Conservation (phyloP, 2,888 invertebrate species). For the Diarsia brunnea region DNA sequence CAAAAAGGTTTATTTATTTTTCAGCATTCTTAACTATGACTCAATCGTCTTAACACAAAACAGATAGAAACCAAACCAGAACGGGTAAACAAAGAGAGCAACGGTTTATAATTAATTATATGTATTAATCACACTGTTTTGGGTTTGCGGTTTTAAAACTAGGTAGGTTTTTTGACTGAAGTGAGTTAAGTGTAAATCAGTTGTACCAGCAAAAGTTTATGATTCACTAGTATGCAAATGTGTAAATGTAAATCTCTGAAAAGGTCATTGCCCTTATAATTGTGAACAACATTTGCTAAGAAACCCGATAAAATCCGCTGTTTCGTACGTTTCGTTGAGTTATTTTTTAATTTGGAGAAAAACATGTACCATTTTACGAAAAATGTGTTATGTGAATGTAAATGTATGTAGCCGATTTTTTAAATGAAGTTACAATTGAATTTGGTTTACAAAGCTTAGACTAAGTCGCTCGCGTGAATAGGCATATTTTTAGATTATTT, state of each 20-base stretch:
- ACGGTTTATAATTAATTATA: slow-evolving; percentile 39
- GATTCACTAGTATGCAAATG: not conserved
- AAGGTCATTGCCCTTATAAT: not conserved
- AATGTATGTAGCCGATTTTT: not conserved
- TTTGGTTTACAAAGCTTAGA: not conserved
- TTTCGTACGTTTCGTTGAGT: not conserved
- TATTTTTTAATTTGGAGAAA: too few relatives aligned
- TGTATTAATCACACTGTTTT: slow-evolving; percentile 36
- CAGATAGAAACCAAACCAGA: slow-evolving; percentile 45
- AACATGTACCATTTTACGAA: too few relatives aligned
- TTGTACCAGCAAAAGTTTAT: not conserved
- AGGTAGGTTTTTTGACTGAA: not conserved
- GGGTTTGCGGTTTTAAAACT: slow-evolving; percentile 14
- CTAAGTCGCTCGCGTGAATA: not conserved
- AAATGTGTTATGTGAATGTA: not conserved
- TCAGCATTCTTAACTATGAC: slow-evolving; percentile 42
- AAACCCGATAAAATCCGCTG: not conserved
- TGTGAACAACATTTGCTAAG: not conserved
- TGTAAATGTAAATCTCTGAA: not conserved
- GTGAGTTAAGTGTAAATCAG: not conserved
- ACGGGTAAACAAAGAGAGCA: slow-evolving; percentile 46
- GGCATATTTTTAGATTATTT: not conserved
- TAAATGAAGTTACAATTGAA: not conserved
- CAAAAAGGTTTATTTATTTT: slow-evolving; percentile 44
- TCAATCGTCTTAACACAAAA: slow-evolving; percentile 54